Percentiles rank a stretch among this genome's conserved stretches.
Conservation (phyloP, 2,113 vertebrate species). For the Gobio gobio region DNA sequence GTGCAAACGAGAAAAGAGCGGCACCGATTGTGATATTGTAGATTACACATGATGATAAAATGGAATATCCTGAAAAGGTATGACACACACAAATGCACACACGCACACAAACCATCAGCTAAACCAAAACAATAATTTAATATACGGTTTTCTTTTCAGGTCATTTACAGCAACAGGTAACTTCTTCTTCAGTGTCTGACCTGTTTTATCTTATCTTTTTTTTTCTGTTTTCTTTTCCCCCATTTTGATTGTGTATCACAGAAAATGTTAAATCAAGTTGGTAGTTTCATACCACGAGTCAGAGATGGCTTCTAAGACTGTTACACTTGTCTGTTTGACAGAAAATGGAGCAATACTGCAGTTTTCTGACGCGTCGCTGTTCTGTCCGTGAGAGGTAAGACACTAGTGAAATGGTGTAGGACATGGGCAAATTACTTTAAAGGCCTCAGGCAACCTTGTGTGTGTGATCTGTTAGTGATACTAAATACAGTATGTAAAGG, state of each 20-base stretch:
- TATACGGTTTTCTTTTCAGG: constrained; percentile 63
- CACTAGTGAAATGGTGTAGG: constrained; percentile 51
- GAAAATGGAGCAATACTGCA: constrained; percentile 25
- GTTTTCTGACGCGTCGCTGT: constrained; percentile 45
- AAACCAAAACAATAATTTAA: constrained; percentile 64
- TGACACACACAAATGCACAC: constrained; percentile 51
- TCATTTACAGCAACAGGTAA: constrained; percentile 60
- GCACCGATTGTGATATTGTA: constrained; percentile 39
- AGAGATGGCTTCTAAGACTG: constrained; percentile 37
- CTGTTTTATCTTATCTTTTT: constrained; percentile 59
- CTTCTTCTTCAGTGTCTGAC: constrained; percentile 59
- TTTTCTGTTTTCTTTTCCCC: constrained; percentile 72
- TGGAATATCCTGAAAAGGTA: constrained; percentile 30
- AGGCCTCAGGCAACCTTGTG: constrained; percentile 53
- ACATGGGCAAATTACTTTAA: constrained; percentile 52
- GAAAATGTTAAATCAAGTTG: constrained; percentile 57
- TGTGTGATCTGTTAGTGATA: constrained; percentile 59
- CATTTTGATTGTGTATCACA: constrained; percentile 84
- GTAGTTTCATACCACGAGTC: constrained; percentile 40
- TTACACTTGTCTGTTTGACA: constrained; percentile 27
- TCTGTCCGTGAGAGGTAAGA: constrained; percentile 56
- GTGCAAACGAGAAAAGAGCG: constrained; percentile 45
- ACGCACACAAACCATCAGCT: constrained; percentile 49
- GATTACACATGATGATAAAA: constrained; percentile 38
- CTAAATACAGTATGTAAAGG: constrained; percentile 64